Percentiles rank a stretch among this genome's conserved stretches.
phyloP scores from a whole-genome alignment of 2,113 vertebrate genomes.

The Gasterosteus nipponicus region DNA sequence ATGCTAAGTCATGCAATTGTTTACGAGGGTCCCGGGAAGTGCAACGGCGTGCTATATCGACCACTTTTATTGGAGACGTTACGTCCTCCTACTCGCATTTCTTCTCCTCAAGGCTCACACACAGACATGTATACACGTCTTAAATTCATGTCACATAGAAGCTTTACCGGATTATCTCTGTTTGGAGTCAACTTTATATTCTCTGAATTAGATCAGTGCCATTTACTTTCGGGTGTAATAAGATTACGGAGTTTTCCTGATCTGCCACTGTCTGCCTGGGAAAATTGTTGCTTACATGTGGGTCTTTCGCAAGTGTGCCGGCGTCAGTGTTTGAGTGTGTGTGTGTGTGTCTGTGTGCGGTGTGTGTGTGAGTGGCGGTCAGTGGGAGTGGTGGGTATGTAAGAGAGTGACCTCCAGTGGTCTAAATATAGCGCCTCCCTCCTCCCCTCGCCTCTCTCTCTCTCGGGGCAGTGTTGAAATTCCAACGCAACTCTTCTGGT shows the following conservation, averaged over 20 bases:
- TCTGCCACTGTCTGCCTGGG: not conserved
- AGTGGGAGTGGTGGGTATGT: constrained; percentile 89
- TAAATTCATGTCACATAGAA: constrained; percentile 22
- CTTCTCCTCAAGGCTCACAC: not conserved
- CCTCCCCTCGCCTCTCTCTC: constrained; percentile 82
- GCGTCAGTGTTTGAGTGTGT: constrained; percentile 38
- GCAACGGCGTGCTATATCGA: constrained; percentile 15
- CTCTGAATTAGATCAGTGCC: constrained; percentile 10
- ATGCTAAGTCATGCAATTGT: constrained; percentile 49
- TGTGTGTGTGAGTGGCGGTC: constrained; percentile 72
- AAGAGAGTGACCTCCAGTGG: constrained; percentile 87
- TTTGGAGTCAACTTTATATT: constrained; percentile 22
- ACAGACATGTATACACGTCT: constrained; percentile 4
- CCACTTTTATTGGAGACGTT: constrained; percentile 8
- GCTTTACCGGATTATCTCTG: constrained; percentile 29
- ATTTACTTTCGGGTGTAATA: constrained; percentile 36
- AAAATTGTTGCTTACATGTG: not conserved
- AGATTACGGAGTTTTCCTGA: constrained; percentile 31
- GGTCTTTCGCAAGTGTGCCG: not conserved
- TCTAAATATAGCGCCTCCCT: constrained; percentile 94
- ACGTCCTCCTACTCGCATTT: constrained; percentile 12
- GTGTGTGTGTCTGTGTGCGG: constrained; percentile 31
- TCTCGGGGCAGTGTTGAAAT: constrained; percentile 90
- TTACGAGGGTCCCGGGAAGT: constrained; percentile 13
- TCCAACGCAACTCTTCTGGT: constrained; percentile 82